Conservation (phyloP, 1,140 invertebrate genomes). For the Cotesia glomerata region DNA sequence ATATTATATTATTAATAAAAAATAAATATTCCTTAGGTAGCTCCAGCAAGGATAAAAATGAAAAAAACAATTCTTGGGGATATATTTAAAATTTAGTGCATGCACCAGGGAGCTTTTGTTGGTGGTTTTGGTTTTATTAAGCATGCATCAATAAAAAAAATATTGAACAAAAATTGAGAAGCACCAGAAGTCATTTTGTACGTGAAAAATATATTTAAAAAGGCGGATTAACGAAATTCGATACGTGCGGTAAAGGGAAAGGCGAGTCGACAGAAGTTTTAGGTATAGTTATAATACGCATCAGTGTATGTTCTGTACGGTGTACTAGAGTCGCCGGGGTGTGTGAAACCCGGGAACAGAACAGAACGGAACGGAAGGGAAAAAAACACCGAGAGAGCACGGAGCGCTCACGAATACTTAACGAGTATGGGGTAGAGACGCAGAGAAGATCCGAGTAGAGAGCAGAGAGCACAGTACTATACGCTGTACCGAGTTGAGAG, state of each 20-base stretch:
- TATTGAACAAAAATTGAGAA: background rate
- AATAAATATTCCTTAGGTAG: background rate
- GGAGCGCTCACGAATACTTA: conserved; percentile 24
- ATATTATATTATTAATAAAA: no score
- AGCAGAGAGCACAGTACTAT: no score
- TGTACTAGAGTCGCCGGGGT: background rate
- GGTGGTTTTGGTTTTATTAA: background rate
- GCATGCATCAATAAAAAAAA: background rate
- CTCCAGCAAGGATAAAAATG: background rate
- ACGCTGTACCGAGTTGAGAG: background rate
- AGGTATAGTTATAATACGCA: no score
- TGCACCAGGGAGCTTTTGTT: no score
- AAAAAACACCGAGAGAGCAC: conserved; percentile 12
- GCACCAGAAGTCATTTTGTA: background rate
- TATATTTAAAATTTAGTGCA: no score
- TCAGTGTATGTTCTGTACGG: no score
- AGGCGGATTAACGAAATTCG: conserved; percentile 8
- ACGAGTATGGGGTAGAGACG: conserved; percentile 7
- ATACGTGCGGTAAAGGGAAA: conserved; percentile 2
- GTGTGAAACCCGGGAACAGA: background rate
- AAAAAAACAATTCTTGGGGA: background rate
- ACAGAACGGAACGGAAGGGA: background rate
- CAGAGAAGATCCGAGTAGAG: background rate
- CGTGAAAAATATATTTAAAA: conserved; percentile 9
- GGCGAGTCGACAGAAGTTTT: background rate